Evolutionary conservation across 2,113 vertebrate genomes (phyloP).

Genomic region (Oreochromis tanganicae): DNA sequence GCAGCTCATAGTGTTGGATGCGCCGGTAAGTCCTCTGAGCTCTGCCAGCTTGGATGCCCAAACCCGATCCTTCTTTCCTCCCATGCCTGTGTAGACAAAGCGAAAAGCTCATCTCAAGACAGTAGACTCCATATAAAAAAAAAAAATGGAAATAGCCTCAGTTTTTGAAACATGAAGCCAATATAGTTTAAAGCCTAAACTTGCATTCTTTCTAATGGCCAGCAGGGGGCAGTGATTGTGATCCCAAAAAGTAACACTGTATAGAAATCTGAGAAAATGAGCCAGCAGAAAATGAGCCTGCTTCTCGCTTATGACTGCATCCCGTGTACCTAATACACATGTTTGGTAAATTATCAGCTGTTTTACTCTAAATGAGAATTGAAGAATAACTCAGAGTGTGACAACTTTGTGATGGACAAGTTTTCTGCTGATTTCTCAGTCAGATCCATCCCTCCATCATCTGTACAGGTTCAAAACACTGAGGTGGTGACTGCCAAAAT

Average conservation of each 20-base stretch:
- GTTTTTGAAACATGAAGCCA: not conserved
- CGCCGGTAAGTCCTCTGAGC: constrained; percentile 83
- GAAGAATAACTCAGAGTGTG: not conserved
- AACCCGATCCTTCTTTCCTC: not conserved
- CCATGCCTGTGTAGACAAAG: not conserved
- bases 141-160: not conserved
- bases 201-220: not conserved
- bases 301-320: not conserved
- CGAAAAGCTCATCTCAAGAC: not conserved
- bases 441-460: not conserved
- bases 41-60: constrained; percentile 10
- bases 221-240: not conserved
- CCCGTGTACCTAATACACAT: not conserved
- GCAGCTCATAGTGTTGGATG: constrained; percentile 93
- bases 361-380: not conserved
- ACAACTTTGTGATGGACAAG: not conserved
- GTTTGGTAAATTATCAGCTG: not conserved
- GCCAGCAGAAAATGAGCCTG: not conserved
- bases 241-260: not conserved
- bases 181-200: not conserved
- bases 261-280: not conserved
- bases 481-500: not conserved
- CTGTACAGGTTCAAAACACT: not conserved
- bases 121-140: not conserved
- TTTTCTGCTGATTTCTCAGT: not conserved